Percentiles rank a stretch among this genome's conserved stretches.
Evolutionary conservation across 1,140 invertebrate species (phyloP).

Genomic region (Penaeus chinensis): DNA sequence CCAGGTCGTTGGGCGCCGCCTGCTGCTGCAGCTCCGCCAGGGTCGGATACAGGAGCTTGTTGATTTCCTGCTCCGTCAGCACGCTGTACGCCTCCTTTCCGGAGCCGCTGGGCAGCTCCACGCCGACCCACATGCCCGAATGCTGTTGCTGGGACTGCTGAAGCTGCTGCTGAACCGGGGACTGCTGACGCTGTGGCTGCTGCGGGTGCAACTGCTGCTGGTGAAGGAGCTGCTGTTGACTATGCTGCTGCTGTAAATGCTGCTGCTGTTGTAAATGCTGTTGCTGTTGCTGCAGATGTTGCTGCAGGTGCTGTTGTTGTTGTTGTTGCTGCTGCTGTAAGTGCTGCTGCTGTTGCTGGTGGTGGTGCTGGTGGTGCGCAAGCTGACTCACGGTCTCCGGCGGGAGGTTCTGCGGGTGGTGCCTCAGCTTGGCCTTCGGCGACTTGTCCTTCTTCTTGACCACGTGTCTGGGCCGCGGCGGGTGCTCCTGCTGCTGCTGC

Average conservation of each 20-base stretch:
- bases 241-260: slow-evolving; percentile 27
- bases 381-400: slow-evolving; percentile 65
- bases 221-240: slow-evolving; percentile 10
- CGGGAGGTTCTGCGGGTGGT: slow-evolving; percentile 18
- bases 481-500: slow-evolving; percentile 25
- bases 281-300: slow-evolving; percentile 31
- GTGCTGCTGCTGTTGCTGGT: slow-evolving; percentile 45
- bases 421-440: slow-evolving; percentile 41
- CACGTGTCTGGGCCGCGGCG: background rate
- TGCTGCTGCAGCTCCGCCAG: slow-evolving; percentile 62
- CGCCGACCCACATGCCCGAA: slow-evolving; percentile 24
- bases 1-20: slow-evolving; percentile 57
- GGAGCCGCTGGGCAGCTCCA: background rate
- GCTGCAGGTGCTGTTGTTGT: slow-evolving; percentile 44
- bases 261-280: slow-evolving; percentile 39
- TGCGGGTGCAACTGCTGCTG: slow-evolving; percentile 42
- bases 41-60: slow-evolving; percentile 66
- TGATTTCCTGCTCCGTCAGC: slow-evolving; percentile 66
- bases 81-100: slow-evolving; percentile 31
- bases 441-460: slow-evolving; percentile 57
- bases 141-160: slow-evolving; percentile 36
- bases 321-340: slow-evolving; percentile 16
- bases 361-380: slow-evolving; percentile 69
- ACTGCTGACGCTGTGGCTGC: slow-evolving; percentile 31
- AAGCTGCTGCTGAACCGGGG: slow-evolving; percentile 35